A percentile compares a stretch with the other conserved stretches of the same genome.
These are phyloP conservation scores for Xylota segnis DNA, from an alignment of 2,888 invertebrate genomes.

Conservation along the genomic window DNA sequence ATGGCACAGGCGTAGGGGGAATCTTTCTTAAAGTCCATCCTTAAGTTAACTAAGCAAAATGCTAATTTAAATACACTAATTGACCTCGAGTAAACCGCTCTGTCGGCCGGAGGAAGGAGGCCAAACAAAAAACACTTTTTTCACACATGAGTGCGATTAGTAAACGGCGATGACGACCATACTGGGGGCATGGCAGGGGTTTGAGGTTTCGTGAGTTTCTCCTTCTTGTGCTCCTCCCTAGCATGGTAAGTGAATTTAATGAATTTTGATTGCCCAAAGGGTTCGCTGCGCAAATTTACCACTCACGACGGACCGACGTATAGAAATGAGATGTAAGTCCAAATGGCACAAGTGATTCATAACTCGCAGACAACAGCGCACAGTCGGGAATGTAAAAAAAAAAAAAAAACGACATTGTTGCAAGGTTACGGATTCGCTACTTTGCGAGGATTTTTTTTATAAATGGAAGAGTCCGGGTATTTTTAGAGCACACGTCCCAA, in stretches of 20 bases:
- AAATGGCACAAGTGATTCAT: slow-evolving; percentile 66
- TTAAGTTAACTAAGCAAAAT: slow-evolving; percentile 74
- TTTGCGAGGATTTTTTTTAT: slow-evolving; percentile 32
- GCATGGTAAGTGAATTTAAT: slow-evolving; percentile 74
- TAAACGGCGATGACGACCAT: slow-evolving; percentile 56
- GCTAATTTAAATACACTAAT: slow-evolving; percentile 75
- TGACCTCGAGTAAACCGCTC: slow-evolving; percentile 67
- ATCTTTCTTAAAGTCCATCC: slow-evolving; percentile 58
- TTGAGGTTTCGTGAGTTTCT: slow-evolving; percentile 33
- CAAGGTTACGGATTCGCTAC: slow-evolving; percentile 52
- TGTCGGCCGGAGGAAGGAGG: slow-evolving; percentile 37
- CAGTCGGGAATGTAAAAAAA: slow-evolving; percentile 34
- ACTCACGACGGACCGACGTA: slow-evolving; percentile 56
- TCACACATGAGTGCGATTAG: slow-evolving; percentile 76
- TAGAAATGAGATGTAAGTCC: slow-evolving; percentile 52
- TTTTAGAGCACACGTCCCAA: slow-evolving; percentile 50
- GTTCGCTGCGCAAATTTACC: slow-evolving; percentile 74
- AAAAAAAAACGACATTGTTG: slow-evolving; percentile 50
- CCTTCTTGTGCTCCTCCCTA: slow-evolving; percentile 15
- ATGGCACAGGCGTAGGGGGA: slow-evolving; percentile 67
- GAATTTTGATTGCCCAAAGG: slow-evolving; percentile 75
- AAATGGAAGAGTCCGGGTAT: slow-evolving; percentile 37
- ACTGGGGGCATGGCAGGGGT: slow-evolving; percentile 44
- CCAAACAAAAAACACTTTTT: slow-evolving; percentile 66
- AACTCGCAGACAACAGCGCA: slow-evolving; percentile 11